These are phyloP conservation scores for Lycocerus yunnanus DNA, from an alignment of 2,888 invertebrate species.

Conservation along the genomic window DNA sequence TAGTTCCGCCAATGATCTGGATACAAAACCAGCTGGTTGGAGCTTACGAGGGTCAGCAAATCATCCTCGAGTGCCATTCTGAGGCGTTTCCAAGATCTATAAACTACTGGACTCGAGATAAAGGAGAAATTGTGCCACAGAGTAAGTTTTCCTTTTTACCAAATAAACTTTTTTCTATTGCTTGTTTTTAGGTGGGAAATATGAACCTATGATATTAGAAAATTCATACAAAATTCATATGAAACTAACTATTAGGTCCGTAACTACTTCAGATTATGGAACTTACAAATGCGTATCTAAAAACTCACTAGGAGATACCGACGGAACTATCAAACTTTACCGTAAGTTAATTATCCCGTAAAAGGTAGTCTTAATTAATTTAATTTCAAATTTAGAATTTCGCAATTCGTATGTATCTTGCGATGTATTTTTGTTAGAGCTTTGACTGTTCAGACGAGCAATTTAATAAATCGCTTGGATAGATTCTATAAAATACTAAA, in stretches of 20 bases:
- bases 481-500: constrained; percentile 26
- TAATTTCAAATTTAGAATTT: not conserved
- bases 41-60: constrained; percentile 67
- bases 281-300: constrained; percentile 83
- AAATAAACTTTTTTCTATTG: not conserved
- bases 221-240: constrained; percentile 79
- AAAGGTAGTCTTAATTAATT: constrained; percentile 9
- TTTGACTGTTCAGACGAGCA: constrained; percentile 30
- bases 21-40: constrained; percentile 74
- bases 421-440: constrained; percentile 25
- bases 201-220: constrained; percentile 72
- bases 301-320: constrained; percentile 82
- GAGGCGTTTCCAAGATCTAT: constrained; percentile 76
- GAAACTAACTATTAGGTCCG: constrained; percentile 72
- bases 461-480: constrained; percentile 32
- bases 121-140: constrained; percentile 66
- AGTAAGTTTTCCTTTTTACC: constrained; percentile 53
- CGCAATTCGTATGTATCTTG: constrained; percentile 10
- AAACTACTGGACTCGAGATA: constrained; percentile 73
- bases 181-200: constrained; percentile 58
- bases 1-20: constrained; percentile 76
- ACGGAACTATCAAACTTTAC: constrained; percentile 81
- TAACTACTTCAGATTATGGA: constrained; percentile 72
- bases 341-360: constrained; percentile 63
- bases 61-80: constrained; percentile 72